Conservation (phyloP, 1,140 invertebrate genomes). For the Drusus annulatus region DNA sequence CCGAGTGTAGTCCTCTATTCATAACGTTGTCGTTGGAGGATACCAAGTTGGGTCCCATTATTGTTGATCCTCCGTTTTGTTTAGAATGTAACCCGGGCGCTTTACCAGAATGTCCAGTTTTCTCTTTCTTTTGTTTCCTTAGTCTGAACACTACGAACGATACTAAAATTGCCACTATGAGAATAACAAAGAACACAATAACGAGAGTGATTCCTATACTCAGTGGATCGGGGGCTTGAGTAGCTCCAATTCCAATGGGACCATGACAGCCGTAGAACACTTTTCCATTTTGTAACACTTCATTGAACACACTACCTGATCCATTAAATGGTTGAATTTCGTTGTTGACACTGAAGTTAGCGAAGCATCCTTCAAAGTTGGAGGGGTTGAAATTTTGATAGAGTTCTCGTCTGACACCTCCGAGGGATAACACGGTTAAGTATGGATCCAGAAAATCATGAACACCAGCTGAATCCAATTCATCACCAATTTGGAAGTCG, state of each 20-base stretch:
- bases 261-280: slow-evolving; percentile 79
- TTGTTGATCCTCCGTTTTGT: slow-evolving; percentile 75
- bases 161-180: slow-evolving; percentile 89
- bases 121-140: slow-evolving; percentile 88
- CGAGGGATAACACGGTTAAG: slow-evolving; percentile 83
- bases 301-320: slow-evolving; percentile 84
- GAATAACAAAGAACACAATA: slow-evolving; percentile 93
- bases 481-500: slow-evolving; percentile 81
- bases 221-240: slow-evolving; percentile 86
- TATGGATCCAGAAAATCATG: slow-evolving; percentile 95
- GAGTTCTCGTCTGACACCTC: slow-evolving; percentile 78
- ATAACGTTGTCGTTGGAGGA: slow-evolving; percentile 74
- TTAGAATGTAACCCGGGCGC: slow-evolving; percentile 75
- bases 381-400: slow-evolving; percentile 69
- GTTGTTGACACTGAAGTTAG: slow-evolving; percentile 90
- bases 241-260: slow-evolving; percentile 80
- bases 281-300: slow-evolving; percentile 79
- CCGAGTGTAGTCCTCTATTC: slow-evolving; percentile 71
- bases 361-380: slow-evolving; percentile 90
- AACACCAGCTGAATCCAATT: slow-evolving; percentile 85
- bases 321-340: slow-evolving; percentile 92
- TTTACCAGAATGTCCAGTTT: slow-evolving; percentile 74
- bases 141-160: slow-evolving; percentile 92
- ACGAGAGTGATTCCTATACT: slow-evolving; percentile 93
- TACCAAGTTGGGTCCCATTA: slow-evolving; percentile 72